These are phyloP conservation scores for Enteromius argenteus DNA, from an alignment of 2,797 vertebrate species.

Conservation along the genomic window DNA sequence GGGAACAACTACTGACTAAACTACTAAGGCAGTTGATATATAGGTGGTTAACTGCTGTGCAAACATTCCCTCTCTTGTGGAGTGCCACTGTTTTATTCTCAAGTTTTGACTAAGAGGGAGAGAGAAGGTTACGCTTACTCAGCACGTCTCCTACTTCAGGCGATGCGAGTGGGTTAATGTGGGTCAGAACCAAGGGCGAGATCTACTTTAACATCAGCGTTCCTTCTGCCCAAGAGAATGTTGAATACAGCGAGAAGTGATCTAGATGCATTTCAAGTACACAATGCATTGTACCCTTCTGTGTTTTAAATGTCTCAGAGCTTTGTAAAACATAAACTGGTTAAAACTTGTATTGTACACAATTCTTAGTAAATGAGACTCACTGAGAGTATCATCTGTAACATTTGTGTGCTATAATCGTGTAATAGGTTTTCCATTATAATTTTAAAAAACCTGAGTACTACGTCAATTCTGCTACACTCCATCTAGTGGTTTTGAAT, in stretches of 20 bases:
- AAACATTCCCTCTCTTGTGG: constrained; percentile 32
- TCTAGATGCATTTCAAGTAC: neutral
- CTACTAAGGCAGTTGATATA: neutral
- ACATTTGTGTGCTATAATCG: neutral
- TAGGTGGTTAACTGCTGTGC: constrained; percentile 10
- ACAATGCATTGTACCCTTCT: neutral
- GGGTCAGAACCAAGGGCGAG: constrained; percentile 18
- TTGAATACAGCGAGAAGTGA: neutral
- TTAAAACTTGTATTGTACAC: neutral
- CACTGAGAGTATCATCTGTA: neutral
- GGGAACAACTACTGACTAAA: neutral
- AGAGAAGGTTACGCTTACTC: constrained; percentile 37
- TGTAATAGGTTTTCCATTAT: neutral
- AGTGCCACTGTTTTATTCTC: neutral
- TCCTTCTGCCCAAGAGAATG: neutral
- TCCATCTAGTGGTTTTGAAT: neutral
- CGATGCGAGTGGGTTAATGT: constrained; percentile 29
- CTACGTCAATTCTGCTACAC: neutral
- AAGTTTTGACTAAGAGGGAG: constrained; percentile 5
- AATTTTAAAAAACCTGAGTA: neutral
- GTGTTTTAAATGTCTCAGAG: neutral
- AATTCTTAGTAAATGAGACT: neutral
- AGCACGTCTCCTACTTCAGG: constrained; percentile 34
- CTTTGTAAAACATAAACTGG: neutral
- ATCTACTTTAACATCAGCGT: constrained; percentile 19